Conservation (phyloP, 2,888 invertebrate genomes). For the Pediacus dermestoides region DNA sequence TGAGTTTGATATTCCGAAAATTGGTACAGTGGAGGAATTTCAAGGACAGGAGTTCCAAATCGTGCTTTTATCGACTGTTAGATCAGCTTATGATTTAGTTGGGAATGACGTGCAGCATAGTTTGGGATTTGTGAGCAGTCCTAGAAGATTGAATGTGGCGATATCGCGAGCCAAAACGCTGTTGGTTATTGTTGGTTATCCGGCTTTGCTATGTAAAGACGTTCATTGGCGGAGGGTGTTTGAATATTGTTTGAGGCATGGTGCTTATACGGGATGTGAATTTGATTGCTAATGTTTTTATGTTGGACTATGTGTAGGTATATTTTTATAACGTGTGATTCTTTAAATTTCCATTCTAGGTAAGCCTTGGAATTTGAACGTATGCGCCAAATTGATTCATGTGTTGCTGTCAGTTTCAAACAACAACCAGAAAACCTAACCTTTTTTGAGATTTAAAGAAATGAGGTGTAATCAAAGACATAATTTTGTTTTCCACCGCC, state of each 20-base stretch:
- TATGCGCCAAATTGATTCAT: too few species aligned
- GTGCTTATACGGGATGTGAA: conserved; percentile 2
- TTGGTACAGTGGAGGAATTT: conserved; percentile 82
- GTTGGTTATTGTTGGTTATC: conserved; percentile 80
- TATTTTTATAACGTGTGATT: too few species aligned
- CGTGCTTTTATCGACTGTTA: conserved; percentile 70
- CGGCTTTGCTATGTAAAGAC: conserved; percentile 65
- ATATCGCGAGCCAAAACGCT: conserved; percentile 80
- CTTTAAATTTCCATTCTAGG: too few species aligned
- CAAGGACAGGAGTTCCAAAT: conserved; percentile 77
- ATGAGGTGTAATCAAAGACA: too few species aligned
- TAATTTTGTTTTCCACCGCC: too few species aligned
- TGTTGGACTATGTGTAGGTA: too few species aligned
- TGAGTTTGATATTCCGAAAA: conserved; percentile 59
- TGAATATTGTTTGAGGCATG: conserved; percentile 58
- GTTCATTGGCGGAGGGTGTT: conserved; percentile 66
- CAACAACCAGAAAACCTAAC: too few species aligned
- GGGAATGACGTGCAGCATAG: conserved; percentile 52
- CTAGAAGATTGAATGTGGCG: conserved; percentile 84
- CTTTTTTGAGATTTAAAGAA: too few species aligned
- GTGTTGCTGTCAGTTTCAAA: too few species aligned
- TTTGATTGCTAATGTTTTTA: not conserved
- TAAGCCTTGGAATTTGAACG: too few species aligned
- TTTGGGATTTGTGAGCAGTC: conserved; percentile 72
- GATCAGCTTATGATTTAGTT: conserved; percentile 51